Conservation (phyloP, 2,797 vertebrate genomes). For the Hypotaenidia philippensis region DNA sequence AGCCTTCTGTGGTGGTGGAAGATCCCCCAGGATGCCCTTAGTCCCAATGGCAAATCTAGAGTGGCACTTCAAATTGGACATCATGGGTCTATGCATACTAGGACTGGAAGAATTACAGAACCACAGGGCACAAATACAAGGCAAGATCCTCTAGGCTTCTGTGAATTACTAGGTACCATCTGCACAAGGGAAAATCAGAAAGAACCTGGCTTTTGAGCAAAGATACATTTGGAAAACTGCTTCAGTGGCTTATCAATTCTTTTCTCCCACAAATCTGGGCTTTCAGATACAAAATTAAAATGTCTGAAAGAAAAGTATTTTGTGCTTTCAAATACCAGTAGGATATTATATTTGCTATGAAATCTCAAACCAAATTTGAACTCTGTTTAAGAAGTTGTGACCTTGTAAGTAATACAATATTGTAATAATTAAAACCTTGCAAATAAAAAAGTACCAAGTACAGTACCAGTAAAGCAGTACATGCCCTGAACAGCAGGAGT, state of each 20-base stretch:
- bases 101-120: not conserved
- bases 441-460: not conserved
- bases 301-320: not conserved
- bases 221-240: not conserved
- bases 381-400: not conserved
- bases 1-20: not conserved
- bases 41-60: not conserved
- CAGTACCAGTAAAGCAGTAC: fast-evolving
- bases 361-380: not conserved
- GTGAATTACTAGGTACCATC: not conserved
- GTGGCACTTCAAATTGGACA: not conserved
- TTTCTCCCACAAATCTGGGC: not conserved
- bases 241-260: not conserved
- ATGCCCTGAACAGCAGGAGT: not conserved
- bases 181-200: not conserved
- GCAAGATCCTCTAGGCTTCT: not conserved
- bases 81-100: not conserved
- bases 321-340: not conserved
- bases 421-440: not conserved
- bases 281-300: not conserved
- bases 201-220: not conserved
- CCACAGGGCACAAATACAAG: not conserved
- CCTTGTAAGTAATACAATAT: not conserved
- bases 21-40: not conserved
- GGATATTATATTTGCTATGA: not conserved